These are phyloP conservation scores for Neosalanx taihuensis DNA, from an alignment of 2,797 vertebrate species.

Conservation along the genomic window DNA sequence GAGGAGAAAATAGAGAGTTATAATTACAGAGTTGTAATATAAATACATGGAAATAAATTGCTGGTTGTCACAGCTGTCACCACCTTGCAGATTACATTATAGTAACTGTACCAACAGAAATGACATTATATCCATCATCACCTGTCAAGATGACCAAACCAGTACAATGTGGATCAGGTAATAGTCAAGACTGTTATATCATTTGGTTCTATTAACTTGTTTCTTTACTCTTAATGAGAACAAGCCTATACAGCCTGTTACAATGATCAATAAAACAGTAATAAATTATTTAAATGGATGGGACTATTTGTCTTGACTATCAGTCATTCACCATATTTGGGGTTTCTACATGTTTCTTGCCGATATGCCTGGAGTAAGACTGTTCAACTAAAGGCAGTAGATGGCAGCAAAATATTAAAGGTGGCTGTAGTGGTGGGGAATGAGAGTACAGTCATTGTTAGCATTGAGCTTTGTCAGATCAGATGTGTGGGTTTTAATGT, in stretches of 20 bases:
- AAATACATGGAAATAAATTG: not conserved
- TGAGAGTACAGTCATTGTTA: not conserved
- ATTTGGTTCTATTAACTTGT: slow-evolving; percentile 42
- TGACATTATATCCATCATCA: not conserved
- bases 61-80: not conserved
- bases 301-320: slow-evolving; percentile 33
- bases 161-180: slow-evolving; percentile 5
- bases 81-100: not conserved
- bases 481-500: slow-evolving; percentile 29
- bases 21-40: not conserved
- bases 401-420: slow-evolving; percentile 59
- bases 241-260: slow-evolving; percentile 57
- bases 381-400: slow-evolving; percentile 50
- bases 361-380: not conserved
- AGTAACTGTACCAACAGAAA: not conserved
- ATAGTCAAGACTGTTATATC: slow-evolving; percentile 8
- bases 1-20: not conserved
- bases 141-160: slow-evolving; percentile 17
- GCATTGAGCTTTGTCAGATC: not conserved
- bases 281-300: slow-evolving; percentile 57
- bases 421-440: slow-evolving; percentile 6
- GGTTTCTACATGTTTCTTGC: not conserved
- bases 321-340: not conserved
- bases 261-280: slow-evolving; percentile 59
- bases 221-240: slow-evolving; percentile 50